Evolutionary conservation across 2,797 vertebrate genomes (phyloP), one percentile per base, ranked within the genome.

Genomic region (Strix occidentalis): DNA sequence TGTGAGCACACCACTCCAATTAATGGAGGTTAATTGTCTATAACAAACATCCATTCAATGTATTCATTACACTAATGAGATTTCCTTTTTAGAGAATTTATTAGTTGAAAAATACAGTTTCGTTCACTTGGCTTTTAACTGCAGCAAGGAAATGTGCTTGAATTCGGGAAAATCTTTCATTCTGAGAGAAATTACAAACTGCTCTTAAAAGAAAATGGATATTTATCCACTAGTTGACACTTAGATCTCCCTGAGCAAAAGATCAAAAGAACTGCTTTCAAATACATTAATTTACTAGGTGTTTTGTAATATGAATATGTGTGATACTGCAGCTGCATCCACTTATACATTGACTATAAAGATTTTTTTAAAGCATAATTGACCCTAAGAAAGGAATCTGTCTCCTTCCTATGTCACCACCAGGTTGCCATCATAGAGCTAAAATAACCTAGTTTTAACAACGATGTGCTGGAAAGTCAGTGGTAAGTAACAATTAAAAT

Each of bases 51-150:
- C 81, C 50, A 95, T 96, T 91, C 72, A 33, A 51, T 86, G 85
- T 72, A 94, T 96, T 96, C 92, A 97, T 97, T 95, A 92, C 51
- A 93, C 89, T 97, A 97, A 96, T 92, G 95, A 88, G 89, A 87
- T 93, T 95, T 96, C 80, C 80, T 77, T 89, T 96, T 85, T 78
- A 81, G 74, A 83, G 90, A 74, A 93, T 92, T 95, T 96, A 94
- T 97, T 93, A 94, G 61, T 84, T 94, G 78, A 94, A 95, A 90
- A 94, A 79, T 50, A 29, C 69, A 87, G 60, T 75, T 95, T 90
- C 93, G 75, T 95, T 90, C 84, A 71, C 58, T 95, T 26, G 2
- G 63, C 63, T 94, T 95, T 90, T 92, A 93, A 92, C 63, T 72
- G 83, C 82, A 79, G 60, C 57, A 87, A 82, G 43, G 43, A 82